Percentiles rank a stretch among this genome's conserved stretches.
Evolutionary conservation across 92 coral and sea anemone genomes (phyloP).

Genomic region (Pocillopora meandrina): DNA sequence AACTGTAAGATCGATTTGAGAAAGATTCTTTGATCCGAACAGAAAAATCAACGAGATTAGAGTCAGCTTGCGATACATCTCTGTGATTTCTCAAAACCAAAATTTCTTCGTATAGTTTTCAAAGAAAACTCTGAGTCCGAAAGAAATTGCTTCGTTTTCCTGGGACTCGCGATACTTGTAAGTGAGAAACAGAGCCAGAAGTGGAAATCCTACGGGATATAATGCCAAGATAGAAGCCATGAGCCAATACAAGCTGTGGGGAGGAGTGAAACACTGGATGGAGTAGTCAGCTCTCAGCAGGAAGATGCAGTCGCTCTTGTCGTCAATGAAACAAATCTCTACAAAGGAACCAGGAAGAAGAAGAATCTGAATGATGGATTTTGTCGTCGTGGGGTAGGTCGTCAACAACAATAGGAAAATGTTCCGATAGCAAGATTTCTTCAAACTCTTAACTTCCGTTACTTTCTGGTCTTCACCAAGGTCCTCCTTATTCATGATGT

Average conservation of each 20-base stretch:
- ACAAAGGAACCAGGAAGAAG: not conserved
- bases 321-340: no score
- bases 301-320: no score
- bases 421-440: constrained; percentile 1
- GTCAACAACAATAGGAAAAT: not conserved
- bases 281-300: not conserved
- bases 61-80: no score
- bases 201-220: not conserved
- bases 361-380: not conserved
- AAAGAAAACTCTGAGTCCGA: no score
- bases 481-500: not conserved
- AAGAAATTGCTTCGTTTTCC: no score
- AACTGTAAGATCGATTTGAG: no score
- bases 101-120: no score
- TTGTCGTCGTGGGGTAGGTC: not conserved
- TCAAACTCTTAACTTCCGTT: not conserved
- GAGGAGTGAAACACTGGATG: not conserved
- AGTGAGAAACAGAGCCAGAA: no score
- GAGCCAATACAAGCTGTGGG: not conserved
- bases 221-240: not conserved
- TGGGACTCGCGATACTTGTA: no score
- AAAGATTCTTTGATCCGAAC: no score
- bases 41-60: no score
- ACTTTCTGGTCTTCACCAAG: not conserved
- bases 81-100: no score